phyloP scores from a whole-genome alignment of 2,888 invertebrate species.

The Tuberolachnus salignus region DNA sequence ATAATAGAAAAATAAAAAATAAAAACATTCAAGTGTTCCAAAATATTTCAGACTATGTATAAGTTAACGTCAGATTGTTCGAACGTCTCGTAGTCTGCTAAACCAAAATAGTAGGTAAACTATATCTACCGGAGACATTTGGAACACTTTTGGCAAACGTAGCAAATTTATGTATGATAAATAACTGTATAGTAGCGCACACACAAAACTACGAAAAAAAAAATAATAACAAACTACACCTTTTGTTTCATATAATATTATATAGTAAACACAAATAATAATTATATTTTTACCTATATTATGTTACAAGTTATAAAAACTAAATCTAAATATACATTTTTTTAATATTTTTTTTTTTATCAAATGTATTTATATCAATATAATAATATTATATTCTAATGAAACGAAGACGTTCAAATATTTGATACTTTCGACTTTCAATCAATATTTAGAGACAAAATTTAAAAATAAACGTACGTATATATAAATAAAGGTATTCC shows the following conservation, averaged over 20 bases:
- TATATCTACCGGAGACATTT: slow-evolving; percentile 14
- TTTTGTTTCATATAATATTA: slow-evolving; percentile 45
- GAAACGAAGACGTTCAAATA: slow-evolving; percentile 53
- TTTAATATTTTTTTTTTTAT: too few species aligned
- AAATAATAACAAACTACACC: slow-evolving; percentile 56
- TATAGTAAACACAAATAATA: slow-evolving; percentile 11
- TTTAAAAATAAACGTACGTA: slow-evolving; percentile 1
- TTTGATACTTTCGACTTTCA: slow-evolving; percentile 50
- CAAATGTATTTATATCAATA: neutral
- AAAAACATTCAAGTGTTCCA: slow-evolving; percentile 2
- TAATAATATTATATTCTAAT: slow-evolving; percentile 29
- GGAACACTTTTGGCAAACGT: slow-evolving; percentile 13
- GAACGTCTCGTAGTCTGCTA: neutral
- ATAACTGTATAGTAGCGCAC: slow-evolving; percentile 2
- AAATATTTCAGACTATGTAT: neutral
- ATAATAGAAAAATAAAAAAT: too few species aligned
- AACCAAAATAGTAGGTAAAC: neutral
- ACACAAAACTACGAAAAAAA: slow-evolving; percentile 19
- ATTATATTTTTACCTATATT: slow-evolving; percentile 12
- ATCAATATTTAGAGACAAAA: neutral
- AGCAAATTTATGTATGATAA: slow-evolving; percentile 10
- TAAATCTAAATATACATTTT: slow-evolving; percentile 32
- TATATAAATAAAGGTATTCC: slow-evolving; percentile 10
- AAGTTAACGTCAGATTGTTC: neutral
- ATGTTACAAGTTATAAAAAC: slow-evolving; percentile 25